Percentiles rank a stretch among this genome's conserved stretches.
Conservation (phyloP, 2,113 vertebrate species). For the Daubentonia madagascariensis region DNA sequence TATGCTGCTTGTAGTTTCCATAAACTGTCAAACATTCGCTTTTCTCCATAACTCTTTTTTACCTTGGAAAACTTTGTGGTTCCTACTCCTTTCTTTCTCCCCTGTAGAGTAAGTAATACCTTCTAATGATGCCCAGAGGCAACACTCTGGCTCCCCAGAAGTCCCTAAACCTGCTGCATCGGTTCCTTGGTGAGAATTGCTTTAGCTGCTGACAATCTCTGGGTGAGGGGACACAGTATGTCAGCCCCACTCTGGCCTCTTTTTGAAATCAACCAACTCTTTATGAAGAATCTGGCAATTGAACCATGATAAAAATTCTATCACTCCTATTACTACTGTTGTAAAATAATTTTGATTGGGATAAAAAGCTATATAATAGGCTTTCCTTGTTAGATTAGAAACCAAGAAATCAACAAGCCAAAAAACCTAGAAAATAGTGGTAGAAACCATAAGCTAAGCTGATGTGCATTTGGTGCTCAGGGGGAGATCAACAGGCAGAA, state of each 20-base stretch:
- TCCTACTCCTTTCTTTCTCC: not conserved
- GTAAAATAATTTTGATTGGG: constrained; percentile 12
- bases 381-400: not conserved
- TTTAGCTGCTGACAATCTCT: not conserved
- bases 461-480: not conserved
- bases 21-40: not conserved
- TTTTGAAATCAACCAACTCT: not conserved
- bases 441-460: not conserved
- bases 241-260: not conserved
- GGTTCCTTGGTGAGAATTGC: not conserved
- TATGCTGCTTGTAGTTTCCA: not conserved
- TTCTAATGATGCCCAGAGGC: not conserved
- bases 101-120: not conserved
- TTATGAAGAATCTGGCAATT: not conserved
- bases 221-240: not conserved
- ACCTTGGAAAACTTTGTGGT: not conserved
- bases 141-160: not conserved
- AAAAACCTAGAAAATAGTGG: not conserved
- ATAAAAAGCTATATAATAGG: not conserved
- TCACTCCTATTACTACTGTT: not conserved
- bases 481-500: not conserved
- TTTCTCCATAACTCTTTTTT: not conserved
- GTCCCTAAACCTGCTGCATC: not conserved
- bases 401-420: not conserved
- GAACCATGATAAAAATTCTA: not conserved